These are phyloP conservation scores for Alectoris magna DNA, from an alignment of 2,797 vertebrate genomes.

Conservation along the genomic window DNA sequence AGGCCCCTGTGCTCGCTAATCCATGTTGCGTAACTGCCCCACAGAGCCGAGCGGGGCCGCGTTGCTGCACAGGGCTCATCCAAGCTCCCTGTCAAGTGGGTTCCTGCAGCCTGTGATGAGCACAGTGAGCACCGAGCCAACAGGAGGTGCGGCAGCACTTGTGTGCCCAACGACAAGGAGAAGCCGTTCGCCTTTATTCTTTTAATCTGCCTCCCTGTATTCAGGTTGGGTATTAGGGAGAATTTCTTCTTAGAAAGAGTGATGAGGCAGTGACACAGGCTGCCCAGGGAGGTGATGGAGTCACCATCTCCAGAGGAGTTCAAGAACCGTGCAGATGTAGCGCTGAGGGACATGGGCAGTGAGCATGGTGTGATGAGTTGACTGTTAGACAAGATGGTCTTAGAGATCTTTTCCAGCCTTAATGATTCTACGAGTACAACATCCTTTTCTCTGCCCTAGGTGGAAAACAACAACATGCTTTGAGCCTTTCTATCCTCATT, in stretches of 20 bases:
- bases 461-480: conserved; percentile 51
- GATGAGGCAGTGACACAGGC: no score
- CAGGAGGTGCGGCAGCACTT: not conserved
- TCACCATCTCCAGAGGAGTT: no score
- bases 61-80: not conserved
- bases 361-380: no score
- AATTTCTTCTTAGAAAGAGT: no score
- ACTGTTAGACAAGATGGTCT: no score
- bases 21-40: not conserved
- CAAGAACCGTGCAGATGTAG: no score
- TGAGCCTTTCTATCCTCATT: not conserved
- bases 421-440: not conserved
- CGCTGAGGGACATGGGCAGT: no score
- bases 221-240: no score
- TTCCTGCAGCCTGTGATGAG: not conserved
- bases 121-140: not conserved
- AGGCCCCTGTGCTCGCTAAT: not conserved
- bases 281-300: no score
- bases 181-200: conserved; percentile 23
- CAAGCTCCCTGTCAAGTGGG: not conserved
- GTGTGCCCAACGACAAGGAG: not conserved
- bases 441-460: not conserved
- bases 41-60: not conserved
- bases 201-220: no score
- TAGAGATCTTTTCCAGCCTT: no score